Percentiles rank a stretch among this genome's conserved stretches.
These are phyloP conservation scores for Cliona cf. orientalis DNA, from an alignment of 37 sponge, comb jelly and placozoan genomes.

Conservation along the genomic window DNA sequence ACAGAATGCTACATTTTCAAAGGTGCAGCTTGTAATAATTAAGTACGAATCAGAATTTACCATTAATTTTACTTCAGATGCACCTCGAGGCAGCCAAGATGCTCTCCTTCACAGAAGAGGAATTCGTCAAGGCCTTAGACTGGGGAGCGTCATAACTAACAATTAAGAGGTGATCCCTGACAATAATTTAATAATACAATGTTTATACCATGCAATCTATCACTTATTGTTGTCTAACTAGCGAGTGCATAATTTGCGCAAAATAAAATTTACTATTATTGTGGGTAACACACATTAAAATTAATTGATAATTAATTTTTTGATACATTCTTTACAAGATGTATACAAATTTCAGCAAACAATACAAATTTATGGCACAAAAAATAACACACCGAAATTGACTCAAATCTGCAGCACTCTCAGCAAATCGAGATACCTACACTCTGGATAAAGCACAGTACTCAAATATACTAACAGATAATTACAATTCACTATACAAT, in stretches of 20 bases:
- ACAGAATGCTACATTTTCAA: neutral
- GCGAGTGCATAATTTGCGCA: too few relatives aligned
- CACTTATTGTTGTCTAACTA: too few relatives aligned
- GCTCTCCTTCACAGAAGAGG: slow-evolving; percentile 95
- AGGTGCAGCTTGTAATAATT: neutral
- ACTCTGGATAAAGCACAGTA: slow-evolving; percentile 49
- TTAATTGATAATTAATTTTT: neutral
- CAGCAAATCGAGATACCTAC: slow-evolving; percentile 61
- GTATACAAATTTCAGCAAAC: neutral
- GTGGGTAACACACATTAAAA: too few relatives aligned
- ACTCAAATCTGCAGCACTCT: slow-evolving; percentile 20
- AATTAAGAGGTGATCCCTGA: too few relatives aligned
- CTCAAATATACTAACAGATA: slow-evolving; percentile 51
- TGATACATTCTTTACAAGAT: neutral
- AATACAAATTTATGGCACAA: neutral
- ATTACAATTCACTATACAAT: slow-evolving; percentile 38
- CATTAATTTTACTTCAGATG: slow-evolving; percentile 70
- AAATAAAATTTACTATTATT: neutral
- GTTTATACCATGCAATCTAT: too few relatives aligned
- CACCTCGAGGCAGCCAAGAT: slow-evolving; percentile 97
- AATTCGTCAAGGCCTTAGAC: slow-evolving; percentile 94
- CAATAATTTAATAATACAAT: too few relatives aligned
- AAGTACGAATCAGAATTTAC: neutral
- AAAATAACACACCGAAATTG: neutral
- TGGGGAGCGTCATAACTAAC: slow-evolving; percentile 70